Percentiles rank a stretch among this genome's conserved stretches.
These are phyloP conservation scores for Ranitomeya variabilis DNA, from an alignment of 2,113 vertebrate genomes.

Conservation along the genomic window DNA sequence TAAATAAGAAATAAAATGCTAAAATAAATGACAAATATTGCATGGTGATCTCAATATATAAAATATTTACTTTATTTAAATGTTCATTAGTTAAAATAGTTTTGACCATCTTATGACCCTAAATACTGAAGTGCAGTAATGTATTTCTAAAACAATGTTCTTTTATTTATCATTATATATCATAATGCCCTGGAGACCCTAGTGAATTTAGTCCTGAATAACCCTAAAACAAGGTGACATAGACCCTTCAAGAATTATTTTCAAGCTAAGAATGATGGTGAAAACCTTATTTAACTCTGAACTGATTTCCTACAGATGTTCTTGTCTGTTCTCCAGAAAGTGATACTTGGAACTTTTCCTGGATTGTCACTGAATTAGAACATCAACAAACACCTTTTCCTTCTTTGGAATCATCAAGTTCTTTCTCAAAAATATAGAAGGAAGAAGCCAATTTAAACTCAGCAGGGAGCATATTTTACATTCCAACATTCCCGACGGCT, in stretches of 20 bases:
- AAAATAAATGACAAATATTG: neutral
- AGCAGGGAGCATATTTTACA: slow-evolving; percentile 51
- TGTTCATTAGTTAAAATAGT: neutral
- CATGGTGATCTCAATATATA: neutral
- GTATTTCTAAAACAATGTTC: neutral
- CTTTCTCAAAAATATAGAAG: slow-evolving; percentile 46
- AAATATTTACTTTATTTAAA: neutral
- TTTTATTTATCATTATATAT: neutral
- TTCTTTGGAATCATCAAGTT: slow-evolving; percentile 49
- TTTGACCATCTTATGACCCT: neutral
- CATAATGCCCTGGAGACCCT: neutral
- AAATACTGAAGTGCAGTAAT: neutral
- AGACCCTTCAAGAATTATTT: neutral
- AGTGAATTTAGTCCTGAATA: neutral
- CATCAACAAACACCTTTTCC: slow-evolving; percentile 58
- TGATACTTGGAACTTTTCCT: slow-evolving; percentile 55
- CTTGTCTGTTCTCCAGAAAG: slow-evolving; percentile 53
- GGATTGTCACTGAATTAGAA: slow-evolving; percentile 59
- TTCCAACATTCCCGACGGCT: slow-evolving; percentile 44
- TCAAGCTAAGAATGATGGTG: slow-evolving; percentile 16
- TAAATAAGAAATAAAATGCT: neutral
- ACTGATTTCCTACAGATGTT: slow-evolving; percentile 58
- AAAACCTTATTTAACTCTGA: slow-evolving; percentile 56
- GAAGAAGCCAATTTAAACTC: slow-evolving; percentile 54
- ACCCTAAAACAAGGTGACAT: slow-evolving; percentile 24